Conservation (phyloP, 2,888 invertebrate species). For the Tiphia femorata region DNA sequence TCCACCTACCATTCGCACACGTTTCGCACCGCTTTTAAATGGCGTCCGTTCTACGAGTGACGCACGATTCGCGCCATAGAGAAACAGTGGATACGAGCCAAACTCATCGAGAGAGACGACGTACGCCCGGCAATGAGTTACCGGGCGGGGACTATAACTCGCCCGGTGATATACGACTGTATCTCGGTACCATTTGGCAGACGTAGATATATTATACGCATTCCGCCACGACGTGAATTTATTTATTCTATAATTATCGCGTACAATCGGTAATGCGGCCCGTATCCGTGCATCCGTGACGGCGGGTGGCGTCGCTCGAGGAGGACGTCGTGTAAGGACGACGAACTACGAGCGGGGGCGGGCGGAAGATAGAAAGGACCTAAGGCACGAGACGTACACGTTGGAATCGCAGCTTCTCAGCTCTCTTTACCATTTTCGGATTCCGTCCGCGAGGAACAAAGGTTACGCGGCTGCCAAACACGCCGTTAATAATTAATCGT, state of each 20-base stretch:
- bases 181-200: conserved; percentile 69
- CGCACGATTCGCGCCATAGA: conserved; percentile 54
- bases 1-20: background rate
- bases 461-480: conserved; percentile 15
- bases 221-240: conserved; percentile 67
- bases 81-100: conserved; percentile 63
- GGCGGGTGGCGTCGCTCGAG: no score
- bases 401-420: no score
- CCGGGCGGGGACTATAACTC: conserved; percentile 68
- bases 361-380: background rate
- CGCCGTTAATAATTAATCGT: conserved; percentile 23
- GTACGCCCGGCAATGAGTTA: conserved; percentile 62
- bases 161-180: conserved; percentile 67
- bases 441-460: conserved; percentile 22
- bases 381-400: background rate
- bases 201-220: conserved; percentile 68
- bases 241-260: conserved; percentile 69
- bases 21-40: conserved; percentile 34
- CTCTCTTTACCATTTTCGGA: conserved; percentile 34
- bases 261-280: conserved; percentile 62
- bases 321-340: background rate
- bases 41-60: conserved; percentile 46
- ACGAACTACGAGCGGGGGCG: background rate
- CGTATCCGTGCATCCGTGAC: conserved; percentile 26
- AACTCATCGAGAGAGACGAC: conserved; percentile 50